Base-by-base conservation (phyloP, 2,888 invertebrate genomes). In the Taenaris catops region DNA sequence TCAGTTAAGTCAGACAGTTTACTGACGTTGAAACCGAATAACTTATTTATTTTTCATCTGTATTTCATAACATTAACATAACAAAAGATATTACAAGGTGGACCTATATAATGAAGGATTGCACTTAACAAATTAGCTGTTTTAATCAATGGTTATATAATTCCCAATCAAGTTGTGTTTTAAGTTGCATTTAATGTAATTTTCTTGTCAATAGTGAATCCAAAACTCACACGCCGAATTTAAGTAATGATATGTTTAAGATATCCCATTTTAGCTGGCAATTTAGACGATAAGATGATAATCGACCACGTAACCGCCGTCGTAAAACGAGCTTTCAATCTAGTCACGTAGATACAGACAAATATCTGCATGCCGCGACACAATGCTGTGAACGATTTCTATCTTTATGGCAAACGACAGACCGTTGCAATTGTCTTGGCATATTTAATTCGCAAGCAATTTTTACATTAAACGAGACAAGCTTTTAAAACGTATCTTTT, bases 261-360 rank as follows among this genome's bases (percentile, higher is more conserved):
- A 29, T 14, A 29, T 7, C 12, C 20, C 66, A 58, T 64, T 65
- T 70, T 24, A 31, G 24, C 64, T 62, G 53, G 55, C 55, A 69
- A 71, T 71, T 73, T 32, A 16, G 18, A 24, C 18, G 24, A 32
- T 32, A 63, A 73, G 63, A 67, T 51, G 61, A 63, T 54, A 46
- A 55, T 64, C 63, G 69, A 71, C 73, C 75, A 75, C 74, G 73
- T 75, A 73, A 64, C 51, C 49, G 53, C 49, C 56, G 57, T 60
- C 59, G 52, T 55, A 54, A 61, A 54, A 57, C 48, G 56, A 70
- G 67, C 72, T 76, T 74, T 72, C 62, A 73, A 74, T 70, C 65
- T 58, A 59, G 52, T 55, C 59, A 53, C 59, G 60, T 63, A 59
- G 26, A 12, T 37, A 25, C 10, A 24, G 16, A 17, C 26, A 51